These are phyloP conservation scores for Oryzias woworae DNA, from an alignment of 2,113 vertebrate species.

Conservation along the genomic window DNA sequence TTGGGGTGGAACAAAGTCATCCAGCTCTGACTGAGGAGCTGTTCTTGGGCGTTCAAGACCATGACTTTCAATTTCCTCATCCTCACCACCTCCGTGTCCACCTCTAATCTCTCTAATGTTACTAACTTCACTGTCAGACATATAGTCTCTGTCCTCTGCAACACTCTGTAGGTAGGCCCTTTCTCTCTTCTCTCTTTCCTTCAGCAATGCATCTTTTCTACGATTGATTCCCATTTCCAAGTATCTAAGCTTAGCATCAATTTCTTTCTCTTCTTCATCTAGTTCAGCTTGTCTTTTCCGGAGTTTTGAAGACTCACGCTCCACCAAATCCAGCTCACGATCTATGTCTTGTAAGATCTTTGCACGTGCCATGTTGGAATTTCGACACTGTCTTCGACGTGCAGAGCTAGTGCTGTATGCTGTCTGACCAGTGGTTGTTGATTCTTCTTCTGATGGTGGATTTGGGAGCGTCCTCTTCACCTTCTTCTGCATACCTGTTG, in stretches of 20 bases:
- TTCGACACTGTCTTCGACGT: slow-evolving; percentile 91
- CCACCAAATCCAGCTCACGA: slow-evolving; percentile 93
- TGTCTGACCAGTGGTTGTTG: slow-evolving; percentile 78
- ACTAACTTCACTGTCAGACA: slow-evolving; percentile 98
- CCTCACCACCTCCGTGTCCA: slow-evolving; percentile 70
- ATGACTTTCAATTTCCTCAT: slow-evolving; percentile 77
- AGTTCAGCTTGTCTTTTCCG: slow-evolving; percentile 97
- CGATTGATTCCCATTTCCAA: slow-evolving; percentile 98
- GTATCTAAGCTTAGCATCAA: slow-evolving; percentile 95
- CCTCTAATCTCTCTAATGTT: slow-evolving; percentile 86
- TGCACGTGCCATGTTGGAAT: slow-evolving; percentile 95
- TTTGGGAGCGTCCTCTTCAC: slow-evolving; percentile 97
- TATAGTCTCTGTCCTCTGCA: slow-evolving; percentile 97
- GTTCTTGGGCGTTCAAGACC: slow-evolving; percentile 91
- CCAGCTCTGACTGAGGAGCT: slow-evolving; percentile 91
- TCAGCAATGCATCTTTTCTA: slow-evolving; percentile 92
- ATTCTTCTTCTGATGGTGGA: slow-evolving; percentile 91
- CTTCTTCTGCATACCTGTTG: slow-evolving; percentile 92
- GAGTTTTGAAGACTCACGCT: slow-evolving; percentile 97
- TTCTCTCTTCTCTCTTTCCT: slow-evolving; percentile 95
- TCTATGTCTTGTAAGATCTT: slow-evolving; percentile 99
- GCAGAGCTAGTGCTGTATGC: slow-evolving; percentile 86
- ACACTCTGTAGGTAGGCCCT: slow-evolving; percentile 96
- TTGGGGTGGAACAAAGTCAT: slow-evolving; percentile 91
- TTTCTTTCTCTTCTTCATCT: slow-evolving; percentile 98